These are phyloP conservation scores for Sorex fumeus DNA, from an alignment of 2,113 vertebrate genomes.

Conservation along the genomic window DNA sequence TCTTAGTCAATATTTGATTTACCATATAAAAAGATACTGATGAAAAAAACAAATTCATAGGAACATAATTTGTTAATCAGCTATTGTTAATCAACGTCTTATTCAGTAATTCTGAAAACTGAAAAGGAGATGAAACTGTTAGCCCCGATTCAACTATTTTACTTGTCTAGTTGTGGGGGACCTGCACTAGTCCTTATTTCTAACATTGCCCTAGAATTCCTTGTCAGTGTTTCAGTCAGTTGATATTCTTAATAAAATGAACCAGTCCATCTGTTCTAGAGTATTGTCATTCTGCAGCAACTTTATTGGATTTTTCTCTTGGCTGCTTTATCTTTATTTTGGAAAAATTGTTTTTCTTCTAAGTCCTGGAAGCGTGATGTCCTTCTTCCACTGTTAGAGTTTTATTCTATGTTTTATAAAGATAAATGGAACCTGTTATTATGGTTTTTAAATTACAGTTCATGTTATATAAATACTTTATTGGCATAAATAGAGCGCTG, in stretches of 20 bases:
- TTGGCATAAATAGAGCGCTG: background rate
- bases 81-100: slow-evolving; percentile 6
- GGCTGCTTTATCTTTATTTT: slow-evolving; percentile 40
- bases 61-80: background rate
- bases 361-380: background rate
- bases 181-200: background rate
- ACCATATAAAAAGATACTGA: background rate
- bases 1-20: slow-evolving; percentile 23
- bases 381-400: background rate
- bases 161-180: background rate
- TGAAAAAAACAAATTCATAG: slow-evolving; percentile 10
- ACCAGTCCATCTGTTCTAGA: background rate
- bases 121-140: background rate
- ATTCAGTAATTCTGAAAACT: slow-evolving; percentile 42
- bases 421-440: slow-evolving; percentile 4
- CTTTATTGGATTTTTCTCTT: slow-evolving; percentile 53
- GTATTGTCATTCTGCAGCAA: background rate
- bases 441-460: background rate
- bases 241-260: slow-evolving; percentile 34
- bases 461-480: slow-evolving; percentile 2
- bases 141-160: background rate
- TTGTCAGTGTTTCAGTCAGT: slow-evolving; percentile 8
- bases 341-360: slow-evolving; percentile 40
- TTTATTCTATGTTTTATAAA: background rate
- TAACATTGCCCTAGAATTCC: slow-evolving; percentile 37